Evolutionary conservation across 1,140 invertebrate genomes (phyloP).

Genomic region (Euura lappo): DNA sequence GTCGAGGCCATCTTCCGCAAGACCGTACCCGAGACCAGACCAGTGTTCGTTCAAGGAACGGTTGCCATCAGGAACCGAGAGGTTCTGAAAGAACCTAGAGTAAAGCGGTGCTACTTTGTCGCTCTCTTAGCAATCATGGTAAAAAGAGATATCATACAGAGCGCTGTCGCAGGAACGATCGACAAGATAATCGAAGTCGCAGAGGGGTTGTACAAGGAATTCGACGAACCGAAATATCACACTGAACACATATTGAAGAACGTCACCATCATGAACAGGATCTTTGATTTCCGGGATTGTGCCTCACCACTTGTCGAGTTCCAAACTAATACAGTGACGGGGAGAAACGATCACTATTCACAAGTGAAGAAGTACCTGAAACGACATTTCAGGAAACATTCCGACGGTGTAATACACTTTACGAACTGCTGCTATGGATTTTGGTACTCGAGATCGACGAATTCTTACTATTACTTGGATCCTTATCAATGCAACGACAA

Average conservation of each 20-base stretch:
- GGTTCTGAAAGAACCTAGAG: conserved; percentile 39
- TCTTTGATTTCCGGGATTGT: conserved; percentile 51
- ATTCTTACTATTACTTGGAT: conserved; percentile 53
- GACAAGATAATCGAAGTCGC: conserved; percentile 49
- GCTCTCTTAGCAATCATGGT: conserved; percentile 47
- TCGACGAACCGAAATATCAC: conserved; percentile 40
- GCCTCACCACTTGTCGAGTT: conserved; percentile 36
- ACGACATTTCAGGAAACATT: conserved; percentile 37
- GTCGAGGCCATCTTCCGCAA: conserved; percentile 39
- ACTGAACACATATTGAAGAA: conserved; percentile 47
- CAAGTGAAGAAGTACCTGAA: conserved; percentile 38
- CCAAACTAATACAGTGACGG: conserved; percentile 19
- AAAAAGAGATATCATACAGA: conserved; percentile 52
- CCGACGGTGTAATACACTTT: conserved; percentile 52
- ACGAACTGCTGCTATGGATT: conserved; percentile 57
- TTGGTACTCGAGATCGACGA: conserved; percentile 48
- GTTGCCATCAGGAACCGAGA: conserved; percentile 40
- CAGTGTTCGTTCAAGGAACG: conserved; percentile 45
- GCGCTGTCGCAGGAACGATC: conserved; percentile 43
- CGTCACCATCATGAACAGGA: conserved; percentile 47
- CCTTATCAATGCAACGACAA: conserved; percentile 47
- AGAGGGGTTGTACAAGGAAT: conserved; percentile 44
- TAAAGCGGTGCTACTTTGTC: conserved; percentile 54
- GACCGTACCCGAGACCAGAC: conserved; percentile 28
- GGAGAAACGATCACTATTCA: conserved; percentile 29